Percentiles rank a stretch among this genome's conserved stretches.
phyloP scores from a whole-genome alignment of 2,113 vertebrate species.

The Zonotrichia leucophrys region DNA sequence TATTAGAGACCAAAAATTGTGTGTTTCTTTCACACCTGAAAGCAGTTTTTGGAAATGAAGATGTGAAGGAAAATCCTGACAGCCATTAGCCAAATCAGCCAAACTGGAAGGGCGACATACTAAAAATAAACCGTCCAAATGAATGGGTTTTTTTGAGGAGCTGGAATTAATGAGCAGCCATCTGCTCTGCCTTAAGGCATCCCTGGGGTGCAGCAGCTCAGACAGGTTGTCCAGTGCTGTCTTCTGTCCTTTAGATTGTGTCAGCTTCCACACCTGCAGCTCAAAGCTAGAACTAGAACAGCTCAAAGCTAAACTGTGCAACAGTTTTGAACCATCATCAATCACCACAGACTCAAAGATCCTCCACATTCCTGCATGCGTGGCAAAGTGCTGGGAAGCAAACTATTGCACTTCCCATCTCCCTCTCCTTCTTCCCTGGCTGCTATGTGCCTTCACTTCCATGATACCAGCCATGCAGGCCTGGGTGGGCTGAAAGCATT shows the following conservation, averaged over 20 bases:
- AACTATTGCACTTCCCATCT: background rate
- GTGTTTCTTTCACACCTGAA: background rate
- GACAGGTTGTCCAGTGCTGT: background rate
- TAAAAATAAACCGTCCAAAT: background rate
- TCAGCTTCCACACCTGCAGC: background rate
- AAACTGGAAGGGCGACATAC: background rate
- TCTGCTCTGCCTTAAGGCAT: background rate
- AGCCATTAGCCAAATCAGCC: background rate
- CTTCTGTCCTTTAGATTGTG: background rate
- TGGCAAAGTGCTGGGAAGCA: background rate
- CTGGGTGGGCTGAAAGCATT: background rate
- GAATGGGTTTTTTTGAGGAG: background rate
- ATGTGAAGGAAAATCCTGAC: background rate
- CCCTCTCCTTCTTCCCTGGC: background rate
- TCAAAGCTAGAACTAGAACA: background rate
- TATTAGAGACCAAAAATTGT: background rate
- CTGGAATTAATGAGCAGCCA: background rate
- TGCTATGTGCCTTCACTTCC: background rate
- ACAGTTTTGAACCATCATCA: background rate
- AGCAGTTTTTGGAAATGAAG: background rate
- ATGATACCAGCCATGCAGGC: background rate
- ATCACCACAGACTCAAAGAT: fast-evolving
- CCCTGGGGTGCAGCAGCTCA: background rate
- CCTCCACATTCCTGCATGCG: fast-evolving
- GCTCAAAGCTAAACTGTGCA: background rate